Base-by-base conservation (phyloP, 2,888 invertebrate species). In the Dermolepida albohirtum region DNA sequence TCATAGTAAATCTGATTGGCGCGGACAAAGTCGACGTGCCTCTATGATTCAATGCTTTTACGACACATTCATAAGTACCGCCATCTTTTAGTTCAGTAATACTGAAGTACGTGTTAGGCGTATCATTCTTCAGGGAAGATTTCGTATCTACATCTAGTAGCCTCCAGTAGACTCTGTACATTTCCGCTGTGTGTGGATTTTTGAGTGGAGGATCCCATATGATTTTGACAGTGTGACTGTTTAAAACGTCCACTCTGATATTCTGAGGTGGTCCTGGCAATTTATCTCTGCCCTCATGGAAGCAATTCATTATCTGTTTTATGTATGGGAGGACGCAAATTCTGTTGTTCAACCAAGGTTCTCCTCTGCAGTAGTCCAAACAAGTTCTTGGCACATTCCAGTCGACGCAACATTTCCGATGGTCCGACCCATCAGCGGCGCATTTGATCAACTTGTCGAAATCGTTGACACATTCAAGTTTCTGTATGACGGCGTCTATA, bases 381-480 rank as follows among this genome's bases (percentile, higher is more conserved):
- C 95, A 95, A 74, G 89, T 88, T 40, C 92, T 86, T 0, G 94
- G 93, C 0, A 95, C 94, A 51, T 92, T 90, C 83, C 89, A 89
- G 16, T 90, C 89, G 0, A 91, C 90, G 80, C 95, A 95, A 79
- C 95, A 95, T 70, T 90, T 89, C 49, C 94, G 87, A 82, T 95
- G 95, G 80, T 95, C 95, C 74, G 88, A 91, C 5, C 91, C 91
- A 75, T 91, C 91, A 0, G 94, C 92, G 0, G 94, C 94, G 78
- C 95, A 95, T 78, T 89, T 90, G 92, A 94, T 93, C 59, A 94
- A 85, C 78, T 94, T 94, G 80, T 93, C 91, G 78, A 94, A 92
- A 83, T 94, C 94, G 69, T 89, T 87, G 78, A 94, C 89, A 80
- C 94, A 95, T 78, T 93, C 91, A 0, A 92, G 91, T 50, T 89